Base-by-base conservation (phyloP, 2,888 invertebrate genomes). In the Xanthorhoe spadicearia region DNA sequence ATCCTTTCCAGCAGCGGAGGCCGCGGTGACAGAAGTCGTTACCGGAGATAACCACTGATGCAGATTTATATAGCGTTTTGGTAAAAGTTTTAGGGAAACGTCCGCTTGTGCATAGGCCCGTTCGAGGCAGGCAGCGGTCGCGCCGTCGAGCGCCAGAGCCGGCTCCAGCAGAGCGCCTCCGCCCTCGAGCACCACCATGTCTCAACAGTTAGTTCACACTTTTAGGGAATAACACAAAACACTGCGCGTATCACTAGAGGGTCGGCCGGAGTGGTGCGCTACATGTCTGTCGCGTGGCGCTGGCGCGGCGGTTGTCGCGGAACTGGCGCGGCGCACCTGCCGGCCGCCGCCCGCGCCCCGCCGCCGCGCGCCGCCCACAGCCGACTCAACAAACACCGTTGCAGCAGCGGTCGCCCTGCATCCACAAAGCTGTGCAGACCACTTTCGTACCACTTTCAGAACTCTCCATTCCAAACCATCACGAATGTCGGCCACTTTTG, bases 31-130 rank as follows among this genome's bases (percentile, higher is more conserved):
- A 49, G 92, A 89, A 19, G 91, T 89, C 75, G 96, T 95, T 82
- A 96, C 94, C 76, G 97, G 97, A 84, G 97, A 96, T 85, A 97
- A 94, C 97, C 97, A 97, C 91, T 97, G 97, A 90, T 98, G 98
- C 87, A 97, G 94, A 94, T 97, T 97, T 88, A 97, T 97, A 92
- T 96, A 97, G 83, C 97, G 95, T 94, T 97, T 97, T 83, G 97
- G 97, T 92, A 97, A 95, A 94, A 97, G 96, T 95, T 98, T 98
- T 88, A 97, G 94, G 79, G 97, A 96, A 82, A 96, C 96, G 80
- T 96, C 95, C 78, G 96, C 95, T 89, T 97, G 97, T 82, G 96
- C 96, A 90, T 97, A 97, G 71, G 96, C 95, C 71, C 96, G 95
- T 88, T 97, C 97, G 86, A 97, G 92, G 77, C 95, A 95, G 74